phyloP scores from a whole-genome alignment of 2,797 vertebrate species.

The Xenentodon cancila region DNA sequence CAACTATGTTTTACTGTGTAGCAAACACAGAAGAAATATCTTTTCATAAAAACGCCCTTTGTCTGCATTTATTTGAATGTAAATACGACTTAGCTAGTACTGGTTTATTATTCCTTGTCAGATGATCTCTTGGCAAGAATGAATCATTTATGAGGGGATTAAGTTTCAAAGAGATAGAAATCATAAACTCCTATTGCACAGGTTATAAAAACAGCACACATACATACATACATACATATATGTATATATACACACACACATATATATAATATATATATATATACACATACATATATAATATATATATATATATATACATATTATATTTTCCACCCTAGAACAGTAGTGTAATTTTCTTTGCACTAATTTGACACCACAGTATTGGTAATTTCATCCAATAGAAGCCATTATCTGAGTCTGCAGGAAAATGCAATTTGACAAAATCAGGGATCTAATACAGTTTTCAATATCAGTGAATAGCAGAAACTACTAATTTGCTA shows the following conservation, averaged over 20 bases:
- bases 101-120: slow-evolving; percentile 81
- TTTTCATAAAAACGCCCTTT: slow-evolving; percentile 74
- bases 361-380: slow-evolving; percentile 81
- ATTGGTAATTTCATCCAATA: slow-evolving; percentile 75
- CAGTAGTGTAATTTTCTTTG: slow-evolving; percentile 77
- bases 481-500: slow-evolving; percentile 82
- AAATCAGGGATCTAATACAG: slow-evolving; percentile 83
- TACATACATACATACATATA: no score
- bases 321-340: slow-evolving; percentile 56
- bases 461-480: slow-evolving; percentile 79
- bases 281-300: no score
- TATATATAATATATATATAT: no score
- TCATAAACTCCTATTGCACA: slow-evolving; percentile 75
- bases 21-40: slow-evolving; percentile 75
- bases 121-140: slow-evolving; percentile 72
- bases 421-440: slow-evolving; percentile 79
- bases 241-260: no score
- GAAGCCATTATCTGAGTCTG: slow-evolving; percentile 59
- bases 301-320: no score
- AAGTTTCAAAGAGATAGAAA: slow-evolving; percentile 82
- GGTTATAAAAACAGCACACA: slow-evolving; percentile 62
- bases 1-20: slow-evolving; percentile 74
- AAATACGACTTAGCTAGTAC: slow-evolving; percentile 71
- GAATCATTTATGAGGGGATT: slow-evolving; percentile 82
- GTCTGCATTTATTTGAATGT: slow-evolving; percentile 82